phyloP scores from a whole-genome alignment of 2,888 invertebrate species.

The Rosalia funebris region DNA sequence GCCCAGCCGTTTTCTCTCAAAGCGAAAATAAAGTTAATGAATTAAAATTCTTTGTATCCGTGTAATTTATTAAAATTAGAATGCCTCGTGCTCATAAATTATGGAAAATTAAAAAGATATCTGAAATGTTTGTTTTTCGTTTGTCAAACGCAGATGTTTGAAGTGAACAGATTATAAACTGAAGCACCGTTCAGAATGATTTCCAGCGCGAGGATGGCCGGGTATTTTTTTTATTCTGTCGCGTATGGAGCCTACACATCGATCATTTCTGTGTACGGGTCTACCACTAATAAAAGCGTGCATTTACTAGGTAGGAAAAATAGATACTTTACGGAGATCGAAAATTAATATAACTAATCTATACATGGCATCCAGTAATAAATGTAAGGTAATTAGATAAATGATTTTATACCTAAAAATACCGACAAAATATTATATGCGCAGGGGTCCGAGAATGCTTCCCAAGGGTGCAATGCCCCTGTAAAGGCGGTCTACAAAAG shows the following conservation, averaged over 20 bases:
- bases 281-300: too few relatives aligned
- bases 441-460: too few relatives aligned
- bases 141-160: constrained; percentile 11
- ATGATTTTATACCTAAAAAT: too few relatives aligned
- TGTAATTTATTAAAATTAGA: constrained; percentile 2
- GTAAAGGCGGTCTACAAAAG: too few relatives aligned
- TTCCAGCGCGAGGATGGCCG: neutral
- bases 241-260: constrained; percentile 12
- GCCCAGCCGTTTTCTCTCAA: neutral
- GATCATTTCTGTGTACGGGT: constrained; percentile 4
- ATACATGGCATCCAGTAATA: too few relatives aligned
- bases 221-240: constrained; percentile 3
- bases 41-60: neutral
- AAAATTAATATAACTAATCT: too few relatives aligned
- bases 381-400: too few relatives aligned
- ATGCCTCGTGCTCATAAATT: neutral
- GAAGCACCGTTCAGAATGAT: constrained; percentile 2
- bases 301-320: neutral
- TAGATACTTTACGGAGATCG: neutral
- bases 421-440: too few relatives aligned
- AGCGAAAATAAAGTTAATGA: constrained; percentile 1
- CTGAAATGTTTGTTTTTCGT: neutral
- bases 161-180: constrained; percentile 2
- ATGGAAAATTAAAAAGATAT: neutral
- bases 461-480: too few relatives aligned